Evolutionary conservation across 2,888 invertebrate genomes (phyloP).

Genomic region (Xestia c-nigrum): DNA sequence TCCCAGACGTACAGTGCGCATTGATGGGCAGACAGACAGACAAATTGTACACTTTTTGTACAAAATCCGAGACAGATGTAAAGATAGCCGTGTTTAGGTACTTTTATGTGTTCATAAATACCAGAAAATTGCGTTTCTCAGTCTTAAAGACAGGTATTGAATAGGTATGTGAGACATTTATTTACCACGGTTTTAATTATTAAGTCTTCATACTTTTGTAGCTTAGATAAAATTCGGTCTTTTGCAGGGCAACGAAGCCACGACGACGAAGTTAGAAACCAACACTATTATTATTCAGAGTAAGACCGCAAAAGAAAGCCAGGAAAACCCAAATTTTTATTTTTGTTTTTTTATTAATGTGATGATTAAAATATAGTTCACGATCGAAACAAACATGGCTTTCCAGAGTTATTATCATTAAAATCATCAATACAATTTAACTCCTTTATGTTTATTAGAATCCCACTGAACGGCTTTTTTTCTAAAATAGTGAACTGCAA

Average conservation of each 20-base stretch:
- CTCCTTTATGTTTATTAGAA: too few relatives aligned
- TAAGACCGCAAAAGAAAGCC: neutral
- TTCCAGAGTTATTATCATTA: too few relatives aligned
- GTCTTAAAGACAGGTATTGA: neutral
- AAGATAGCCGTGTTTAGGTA: slow-evolving; percentile 51
- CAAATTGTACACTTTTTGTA: slow-evolving; percentile 47
- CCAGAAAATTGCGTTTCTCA: slow-evolving; percentile 20
- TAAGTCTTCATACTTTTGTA: neutral
- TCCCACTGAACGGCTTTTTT: too few relatives aligned
- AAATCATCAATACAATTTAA: too few relatives aligned
- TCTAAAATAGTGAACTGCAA: too few relatives aligned
- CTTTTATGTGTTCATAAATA: slow-evolving; percentile 36
- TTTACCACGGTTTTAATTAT: slow-evolving; percentile 4
- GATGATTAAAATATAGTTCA: too few relatives aligned
- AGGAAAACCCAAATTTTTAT: too few relatives aligned
- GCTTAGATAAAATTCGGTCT: neutral
- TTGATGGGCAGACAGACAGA: slow-evolving; percentile 59
- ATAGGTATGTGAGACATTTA: slow-evolving; percentile 11
- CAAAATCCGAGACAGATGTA: slow-evolving; percentile 38
- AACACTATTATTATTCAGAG: neutral
- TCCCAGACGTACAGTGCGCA: slow-evolving; percentile 26
- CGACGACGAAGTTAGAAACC: neutral
- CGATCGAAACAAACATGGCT: too few relatives aligned
- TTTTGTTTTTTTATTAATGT: too few relatives aligned
- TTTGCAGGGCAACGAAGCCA: neutral